phyloP scores from a whole-genome alignment of 2,113 vertebrate species.

The Sebastes schlegelii region DNA sequence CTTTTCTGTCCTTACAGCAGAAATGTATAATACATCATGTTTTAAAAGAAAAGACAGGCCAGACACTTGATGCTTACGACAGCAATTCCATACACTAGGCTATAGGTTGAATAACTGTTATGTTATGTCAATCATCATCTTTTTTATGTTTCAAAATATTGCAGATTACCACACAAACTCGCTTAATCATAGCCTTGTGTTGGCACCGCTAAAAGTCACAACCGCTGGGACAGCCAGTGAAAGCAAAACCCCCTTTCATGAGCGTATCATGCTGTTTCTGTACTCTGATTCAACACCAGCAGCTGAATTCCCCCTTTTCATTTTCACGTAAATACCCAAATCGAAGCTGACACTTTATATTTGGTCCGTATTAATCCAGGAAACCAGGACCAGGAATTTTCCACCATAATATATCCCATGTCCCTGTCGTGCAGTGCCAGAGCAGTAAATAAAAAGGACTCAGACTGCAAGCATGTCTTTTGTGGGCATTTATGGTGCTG shows the following conservation, averaged over 20 bases:
- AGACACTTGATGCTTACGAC: background rate
- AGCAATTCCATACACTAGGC: background rate
- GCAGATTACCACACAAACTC: constrained; percentile 19
- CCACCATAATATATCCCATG: constrained; percentile 56
- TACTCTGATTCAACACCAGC: constrained; percentile 37
- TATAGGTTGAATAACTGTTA: background rate
- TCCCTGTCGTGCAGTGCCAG: constrained; percentile 53
- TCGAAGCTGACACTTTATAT: constrained; percentile 68
- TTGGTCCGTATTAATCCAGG: constrained; percentile 66
- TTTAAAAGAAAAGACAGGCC: background rate
- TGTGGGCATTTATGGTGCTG: constrained; percentile 33
- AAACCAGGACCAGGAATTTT: constrained; percentile 65
- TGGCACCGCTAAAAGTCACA: constrained; percentile 34
- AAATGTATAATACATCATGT: background rate
- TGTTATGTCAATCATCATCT: constrained; percentile 7
- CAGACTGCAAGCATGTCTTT: constrained; percentile 34
- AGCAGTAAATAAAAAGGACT: constrained; percentile 54
- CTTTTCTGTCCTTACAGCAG: background rate
- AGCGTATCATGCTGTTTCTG: constrained; percentile 38
- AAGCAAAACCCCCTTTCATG: constrained; percentile 44
- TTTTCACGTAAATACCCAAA: constrained; percentile 51
- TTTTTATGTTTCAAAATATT: constrained; percentile 5
- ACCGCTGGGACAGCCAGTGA: constrained; percentile 27
- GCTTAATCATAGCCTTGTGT: constrained; percentile 53
- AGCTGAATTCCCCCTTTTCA: constrained; percentile 40